Evolutionary conservation across 1,140 invertebrate species (phyloP).

Genomic region (Nymphalis io): DNA sequence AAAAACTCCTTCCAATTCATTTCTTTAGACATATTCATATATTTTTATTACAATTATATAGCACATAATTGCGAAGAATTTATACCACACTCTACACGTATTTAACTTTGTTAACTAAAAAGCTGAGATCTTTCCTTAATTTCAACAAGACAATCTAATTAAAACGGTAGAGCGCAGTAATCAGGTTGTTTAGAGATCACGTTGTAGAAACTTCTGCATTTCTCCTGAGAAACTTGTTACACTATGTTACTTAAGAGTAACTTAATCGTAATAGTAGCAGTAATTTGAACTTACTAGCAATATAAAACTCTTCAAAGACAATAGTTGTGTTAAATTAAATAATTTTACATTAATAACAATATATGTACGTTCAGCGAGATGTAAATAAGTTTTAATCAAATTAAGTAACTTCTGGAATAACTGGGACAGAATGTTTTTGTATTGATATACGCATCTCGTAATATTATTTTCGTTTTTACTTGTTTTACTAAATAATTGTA

Average conservation of each 20-base stretch:
- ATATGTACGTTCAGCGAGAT: background rate
- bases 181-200: slow-evolving; percentile 17
- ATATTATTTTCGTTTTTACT: no score
- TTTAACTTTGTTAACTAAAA: slow-evolving; percentile 18
- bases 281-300: background rate
- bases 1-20: no score
- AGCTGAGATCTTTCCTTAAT: slow-evolving; percentile 12
- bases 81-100: background rate
- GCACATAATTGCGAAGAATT: no score
- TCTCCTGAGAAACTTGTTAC: background rate
- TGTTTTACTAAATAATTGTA: no score
- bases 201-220: slow-evolving; percentile 11
- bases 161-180: slow-evolving; percentile 24
- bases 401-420: slow-evolving; percentile 5
- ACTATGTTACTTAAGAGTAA: background rate
- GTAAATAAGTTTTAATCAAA: slow-evolving; percentile 22
- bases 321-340: background rate
- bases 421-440: slow-evolving; percentile 2
- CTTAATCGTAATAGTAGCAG: background rate
- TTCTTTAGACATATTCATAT: no score
- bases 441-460: background rate
- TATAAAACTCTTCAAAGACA: no score
- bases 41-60: no score
- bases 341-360: background rate
- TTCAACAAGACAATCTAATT: slow-evolving; percentile 31